Base-by-base conservation (phyloP, 1,140 invertebrate species). In the Drosophila elegans region DNA sequence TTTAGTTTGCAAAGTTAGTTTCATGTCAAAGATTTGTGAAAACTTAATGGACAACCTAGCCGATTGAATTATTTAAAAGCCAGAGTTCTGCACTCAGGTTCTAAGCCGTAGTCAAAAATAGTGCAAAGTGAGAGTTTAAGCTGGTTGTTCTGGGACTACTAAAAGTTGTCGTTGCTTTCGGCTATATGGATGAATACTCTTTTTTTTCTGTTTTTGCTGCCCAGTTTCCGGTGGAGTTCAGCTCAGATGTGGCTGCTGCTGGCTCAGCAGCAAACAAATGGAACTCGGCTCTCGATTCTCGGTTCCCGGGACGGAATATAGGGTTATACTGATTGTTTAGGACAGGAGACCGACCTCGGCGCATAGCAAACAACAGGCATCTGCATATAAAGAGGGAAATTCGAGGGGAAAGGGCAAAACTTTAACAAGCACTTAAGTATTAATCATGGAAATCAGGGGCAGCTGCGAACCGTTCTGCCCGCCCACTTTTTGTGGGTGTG, bases 401-500 rank as follows among this genome's bases (percentile, higher is more conserved):
- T 16, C 41, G 54, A 21, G 16, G 54, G 44, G 29, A 25, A 42
- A 38, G 29, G 71, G 78, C 56, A 53, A 86, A 83, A 86, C 83
- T 86, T 86, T 88, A 88, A 89, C 84, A 88, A 89, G 84, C 80
- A 83, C 84, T 88, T 88, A 88, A 89, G 84, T 89, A 89, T 89
- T 89, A 89, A 89, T 89, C 84, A 89, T 89, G 80, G 69, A 89
- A 89, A 89, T 89, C 84, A 89, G 86, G 77, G 74, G 77, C 84
- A 72, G 73, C 74, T 75, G 83, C 66, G 63, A 63, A 63, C 39
- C 38, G 39, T 21, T 21, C 63, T 54, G 27, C 42, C 61, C 42
- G 9, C 34, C 60, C 44, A 34, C 16, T 21, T 13, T 9, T 6
- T 12, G 36, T 13, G 57, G 59, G 27, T 32, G 21, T 52, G 39